These are phyloP conservation scores for Mamestra brassicae DNA, from an alignment of 2,888 invertebrate genomes.

Conservation along the genomic window DNA sequence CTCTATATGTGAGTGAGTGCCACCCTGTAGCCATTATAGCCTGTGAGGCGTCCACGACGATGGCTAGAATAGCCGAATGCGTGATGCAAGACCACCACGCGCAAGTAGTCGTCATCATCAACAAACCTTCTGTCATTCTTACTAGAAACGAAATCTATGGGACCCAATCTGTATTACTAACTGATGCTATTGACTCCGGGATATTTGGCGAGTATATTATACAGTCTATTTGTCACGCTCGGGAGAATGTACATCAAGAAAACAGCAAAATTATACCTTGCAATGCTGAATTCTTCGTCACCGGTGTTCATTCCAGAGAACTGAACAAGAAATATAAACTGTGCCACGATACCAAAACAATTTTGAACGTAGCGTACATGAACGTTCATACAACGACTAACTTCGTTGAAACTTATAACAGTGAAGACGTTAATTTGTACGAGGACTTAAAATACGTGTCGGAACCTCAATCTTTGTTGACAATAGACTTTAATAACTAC, in stretches of 20 bases:
- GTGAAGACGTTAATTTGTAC: too few species aligned
- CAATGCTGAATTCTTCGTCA: too few species aligned
- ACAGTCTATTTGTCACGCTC: constrained; percentile 75
- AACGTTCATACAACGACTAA: too few species aligned
- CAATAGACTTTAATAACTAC: too few species aligned
- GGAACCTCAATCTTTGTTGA: too few species aligned
- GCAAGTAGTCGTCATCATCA: constrained; percentile 25
- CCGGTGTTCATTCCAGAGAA: too few species aligned
- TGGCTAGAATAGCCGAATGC: constrained; percentile 44
- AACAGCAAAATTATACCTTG: too few species aligned
- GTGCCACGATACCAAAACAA: constrained; percentile 15
- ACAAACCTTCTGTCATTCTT: constrained; percentile 35
- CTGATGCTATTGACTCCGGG: constrained; percentile 51
- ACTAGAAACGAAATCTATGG: constrained; percentile 38
- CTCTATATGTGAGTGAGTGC: constrained; percentile 90
- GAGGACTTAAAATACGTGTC: too few species aligned
- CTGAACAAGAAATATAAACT: constrained; percentile 40
- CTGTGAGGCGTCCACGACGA: constrained; percentile 39
- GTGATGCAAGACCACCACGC: constrained; percentile 49
- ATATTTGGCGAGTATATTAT: constrained; percentile 79
- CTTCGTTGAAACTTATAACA: too few species aligned
- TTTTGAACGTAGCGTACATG: constrained; percentile 30
- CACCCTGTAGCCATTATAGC: constrained; percentile 76
- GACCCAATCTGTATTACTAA: constrained; percentile 42
- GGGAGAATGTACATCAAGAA: too few species aligned